These are phyloP conservation scores for Trachelipus rathkii DNA, from an alignment of 1,140 invertebrate genomes.

Conservation along the genomic window DNA sequence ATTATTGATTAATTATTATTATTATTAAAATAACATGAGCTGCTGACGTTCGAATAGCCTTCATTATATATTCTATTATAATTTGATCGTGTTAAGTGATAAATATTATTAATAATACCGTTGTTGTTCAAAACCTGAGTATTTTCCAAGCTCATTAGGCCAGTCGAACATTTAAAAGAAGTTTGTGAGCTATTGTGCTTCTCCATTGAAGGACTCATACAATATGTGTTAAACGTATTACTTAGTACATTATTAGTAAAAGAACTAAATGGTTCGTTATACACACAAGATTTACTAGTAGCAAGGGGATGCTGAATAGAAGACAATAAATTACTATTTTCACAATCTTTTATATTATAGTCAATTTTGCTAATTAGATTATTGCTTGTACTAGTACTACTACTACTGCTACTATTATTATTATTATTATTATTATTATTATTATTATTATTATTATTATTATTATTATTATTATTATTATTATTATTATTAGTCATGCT, in stretches of 20 bases:
- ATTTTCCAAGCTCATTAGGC: not conserved
- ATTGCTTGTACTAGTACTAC: not conserved
- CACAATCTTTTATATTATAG: not conserved
- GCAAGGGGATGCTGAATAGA: not conserved
- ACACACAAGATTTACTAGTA: not conserved
- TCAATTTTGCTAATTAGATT: not conserved
- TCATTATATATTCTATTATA: too few species aligned
- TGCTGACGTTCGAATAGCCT: too few species aligned
- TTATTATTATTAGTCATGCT: not conserved
- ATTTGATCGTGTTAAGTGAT: too few species aligned
- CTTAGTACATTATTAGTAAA: not conserved
- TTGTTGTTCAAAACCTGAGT: not conserved
- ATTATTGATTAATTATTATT: too few species aligned
- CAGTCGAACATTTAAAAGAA: not conserved
- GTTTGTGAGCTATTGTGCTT: not conserved
- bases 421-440: slow-evolving; percentile 7
- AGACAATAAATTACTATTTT: not conserved
- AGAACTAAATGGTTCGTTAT: not conserved
- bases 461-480: slow-evolving; percentile 2
- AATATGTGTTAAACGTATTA: not conserved
- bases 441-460: not conserved
- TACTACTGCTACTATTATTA: not conserved
- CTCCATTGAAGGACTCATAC: not conserved
- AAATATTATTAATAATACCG: too few species aligned
- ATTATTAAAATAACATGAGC: too few species aligned